These are phyloP conservation scores for Schizaphis graminum DNA, from an alignment of 2,888 invertebrate species.

Conservation along the genomic window DNA sequence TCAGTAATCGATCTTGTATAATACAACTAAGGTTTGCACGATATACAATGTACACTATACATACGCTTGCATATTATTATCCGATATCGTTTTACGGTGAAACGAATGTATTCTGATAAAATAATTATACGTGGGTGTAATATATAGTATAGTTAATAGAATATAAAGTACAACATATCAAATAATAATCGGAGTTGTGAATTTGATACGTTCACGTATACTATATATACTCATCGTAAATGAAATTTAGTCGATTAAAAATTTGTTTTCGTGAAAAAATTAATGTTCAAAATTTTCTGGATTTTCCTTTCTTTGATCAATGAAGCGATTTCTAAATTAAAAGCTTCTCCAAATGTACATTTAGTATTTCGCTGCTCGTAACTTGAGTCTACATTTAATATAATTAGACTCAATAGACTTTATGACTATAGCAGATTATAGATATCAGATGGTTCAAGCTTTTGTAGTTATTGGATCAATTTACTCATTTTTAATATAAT, in stretches of 20 bases:
- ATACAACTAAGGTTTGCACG: not conserved
- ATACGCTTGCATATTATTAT: not conserved
- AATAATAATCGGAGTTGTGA: not conserved
- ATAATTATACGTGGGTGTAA: not conserved
- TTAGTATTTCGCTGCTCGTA: not conserved
- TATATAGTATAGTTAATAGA: not conserved
- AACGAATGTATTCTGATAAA: not conserved
- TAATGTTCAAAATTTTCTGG: not conserved
- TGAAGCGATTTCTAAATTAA: not conserved
- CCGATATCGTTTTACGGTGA: not conserved
- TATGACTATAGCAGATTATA: too few species aligned
- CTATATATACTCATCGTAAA: not conserved
- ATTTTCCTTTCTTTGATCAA: not conserved
- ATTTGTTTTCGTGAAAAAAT: not conserved
- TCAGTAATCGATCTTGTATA: not conserved
- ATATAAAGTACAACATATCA: not conserved
- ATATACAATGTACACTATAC: not conserved
- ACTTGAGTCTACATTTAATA: not conserved
- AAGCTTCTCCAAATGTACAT: not conserved
- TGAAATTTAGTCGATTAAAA: not conserved
- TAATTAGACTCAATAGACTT: not conserved
- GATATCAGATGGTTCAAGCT: too few species aligned
- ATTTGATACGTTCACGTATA: not conserved
- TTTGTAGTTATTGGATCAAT: too few species aligned
- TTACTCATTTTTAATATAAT: too few species aligned